These are phyloP conservation scores for Caenorhabditis imperialis DNA, from an alignment of 2,888 invertebrate genomes.

Conservation along the genomic window DNA sequence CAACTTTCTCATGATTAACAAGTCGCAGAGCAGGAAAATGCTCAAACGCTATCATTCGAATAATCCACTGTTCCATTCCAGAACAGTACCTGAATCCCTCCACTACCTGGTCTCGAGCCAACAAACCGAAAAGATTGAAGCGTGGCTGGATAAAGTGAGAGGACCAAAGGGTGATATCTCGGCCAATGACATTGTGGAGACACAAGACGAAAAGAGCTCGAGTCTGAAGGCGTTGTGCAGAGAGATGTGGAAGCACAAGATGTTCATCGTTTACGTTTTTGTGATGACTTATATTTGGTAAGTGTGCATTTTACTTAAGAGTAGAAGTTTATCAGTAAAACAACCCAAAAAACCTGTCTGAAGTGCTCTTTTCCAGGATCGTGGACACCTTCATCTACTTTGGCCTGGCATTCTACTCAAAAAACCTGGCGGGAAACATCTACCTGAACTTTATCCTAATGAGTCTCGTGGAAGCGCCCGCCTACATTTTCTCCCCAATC, in stretches of 20 bases:
- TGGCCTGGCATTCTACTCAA: conserved; percentile 72
- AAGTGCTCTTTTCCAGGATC: conserved; percentile 56
- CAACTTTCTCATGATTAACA: too few relatives aligned
- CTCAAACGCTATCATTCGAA: too few relatives aligned
- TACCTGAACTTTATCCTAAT: conserved; percentile 71
- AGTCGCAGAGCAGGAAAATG: too few relatives aligned
- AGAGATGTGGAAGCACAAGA: conserved; percentile 56
- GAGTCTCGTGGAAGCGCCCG: conserved; percentile 73
- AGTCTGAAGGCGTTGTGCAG: conserved; percentile 25
- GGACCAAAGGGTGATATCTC: conserved; percentile 36
- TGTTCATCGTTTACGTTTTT: conserved; percentile 57
- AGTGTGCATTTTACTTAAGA: conserved; percentile 1
- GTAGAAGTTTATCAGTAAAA: too few relatives aligned
- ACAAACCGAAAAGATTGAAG: conserved; percentile 47
- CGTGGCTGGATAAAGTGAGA: conserved; percentile 57
- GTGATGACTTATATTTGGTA: conserved; percentile 68
- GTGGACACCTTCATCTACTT: conserved; percentile 74
- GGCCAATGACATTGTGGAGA: conserved; percentile 37
- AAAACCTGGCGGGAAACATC: conserved; percentile 69
- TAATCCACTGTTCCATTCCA: conserved; percentile 20
- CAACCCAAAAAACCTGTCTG: background rate
- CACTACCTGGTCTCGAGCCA: conserved; percentile 60
- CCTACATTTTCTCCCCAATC: conserved; percentile 68
- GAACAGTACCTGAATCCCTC: conserved; percentile 64
- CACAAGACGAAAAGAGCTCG: conserved; percentile 27